These are phyloP conservation scores for Piscicola geometra DNA, from an alignment of 2,888 invertebrate species.

Conservation along the genomic window DNA sequence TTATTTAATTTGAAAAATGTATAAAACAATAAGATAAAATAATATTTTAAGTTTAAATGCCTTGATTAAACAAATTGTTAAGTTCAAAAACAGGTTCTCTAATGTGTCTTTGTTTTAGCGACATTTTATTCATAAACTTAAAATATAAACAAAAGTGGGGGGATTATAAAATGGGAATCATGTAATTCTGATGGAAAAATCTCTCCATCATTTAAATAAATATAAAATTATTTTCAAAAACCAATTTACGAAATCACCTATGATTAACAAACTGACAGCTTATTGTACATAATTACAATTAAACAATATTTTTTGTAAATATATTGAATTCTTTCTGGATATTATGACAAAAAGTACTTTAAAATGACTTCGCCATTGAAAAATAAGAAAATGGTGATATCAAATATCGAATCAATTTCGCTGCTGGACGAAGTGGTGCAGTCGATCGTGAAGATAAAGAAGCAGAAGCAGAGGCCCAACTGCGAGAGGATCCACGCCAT, in stretches of 20 bases:
- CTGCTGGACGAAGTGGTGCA: conserved; percentile 21
- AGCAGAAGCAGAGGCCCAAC: conserved; percentile 35
- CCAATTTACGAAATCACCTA: too few species aligned
- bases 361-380: conserved; percentile 24
- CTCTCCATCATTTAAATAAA: too few species aligned
- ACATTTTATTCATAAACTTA: conserved; percentile 35
- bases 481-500: conserved; percentile 29
- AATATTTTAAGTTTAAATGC: too few species aligned
- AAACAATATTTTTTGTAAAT: not conserved
- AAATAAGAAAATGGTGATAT: conserved; percentile 13
- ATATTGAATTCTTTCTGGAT: not conserved
- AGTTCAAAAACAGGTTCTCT: not conserved
- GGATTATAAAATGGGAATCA: too few species aligned
- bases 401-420: conserved; percentile 6
- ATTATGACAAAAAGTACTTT: not conserved
- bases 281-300: not conserved
- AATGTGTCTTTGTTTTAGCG: conserved; percentile 12
- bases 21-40: too few species aligned
- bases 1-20: too few species aligned
- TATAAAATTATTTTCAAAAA: too few species aligned
- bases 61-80: too few species aligned
- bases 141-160: conserved; percentile 20
- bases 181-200: too few species aligned
- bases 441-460: conserved; percentile 33
- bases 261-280: too few species aligned